These are phyloP conservation scores for Drosophila quinaria DNA, from an alignment of 2,888 invertebrate species.

Conservation along the genomic window DNA sequence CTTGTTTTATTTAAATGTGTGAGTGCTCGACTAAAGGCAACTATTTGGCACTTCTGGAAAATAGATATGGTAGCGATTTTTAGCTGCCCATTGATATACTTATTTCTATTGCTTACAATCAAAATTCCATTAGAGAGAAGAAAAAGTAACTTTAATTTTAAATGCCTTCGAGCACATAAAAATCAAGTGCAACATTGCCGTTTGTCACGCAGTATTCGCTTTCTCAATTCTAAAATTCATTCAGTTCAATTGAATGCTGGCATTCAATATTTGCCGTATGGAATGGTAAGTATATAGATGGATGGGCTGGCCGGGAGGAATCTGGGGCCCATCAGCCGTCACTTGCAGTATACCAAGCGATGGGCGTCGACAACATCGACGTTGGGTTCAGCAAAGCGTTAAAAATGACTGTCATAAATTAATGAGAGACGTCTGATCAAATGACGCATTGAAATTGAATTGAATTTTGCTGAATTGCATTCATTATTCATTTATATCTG, in stretches of 20 bases:
- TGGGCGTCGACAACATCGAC: background rate
- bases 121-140: too few relatives aligned
- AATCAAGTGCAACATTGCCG: background rate
- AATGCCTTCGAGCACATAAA: background rate
- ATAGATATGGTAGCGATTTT: too few relatives aligned
- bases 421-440: slow-evolving; percentile 72
- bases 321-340: slow-evolving; percentile 1
- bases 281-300: background rate
- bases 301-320: background rate
- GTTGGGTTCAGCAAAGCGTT: slow-evolving; percentile 72
- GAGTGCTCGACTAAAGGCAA: too few relatives aligned
- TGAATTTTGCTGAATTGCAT: slow-evolving; percentile 81
- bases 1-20: too few relatives aligned
- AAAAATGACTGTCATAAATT: slow-evolving; percentile 83
- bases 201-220: background rate
- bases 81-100: too few relatives aligned
- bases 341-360: background rate
- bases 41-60: too few relatives aligned
- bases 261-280: background rate
- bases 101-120: too few relatives aligned
- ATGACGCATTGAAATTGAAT: slow-evolving; percentile 75
- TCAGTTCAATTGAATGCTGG: background rate
- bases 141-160: too few relatives aligned
- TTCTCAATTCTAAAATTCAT: background rate
- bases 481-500: slow-evolving; percentile 80